Base-by-base conservation (phyloP, 2,888 invertebrate species). In the Lasioglossum pauxillum region DNA sequence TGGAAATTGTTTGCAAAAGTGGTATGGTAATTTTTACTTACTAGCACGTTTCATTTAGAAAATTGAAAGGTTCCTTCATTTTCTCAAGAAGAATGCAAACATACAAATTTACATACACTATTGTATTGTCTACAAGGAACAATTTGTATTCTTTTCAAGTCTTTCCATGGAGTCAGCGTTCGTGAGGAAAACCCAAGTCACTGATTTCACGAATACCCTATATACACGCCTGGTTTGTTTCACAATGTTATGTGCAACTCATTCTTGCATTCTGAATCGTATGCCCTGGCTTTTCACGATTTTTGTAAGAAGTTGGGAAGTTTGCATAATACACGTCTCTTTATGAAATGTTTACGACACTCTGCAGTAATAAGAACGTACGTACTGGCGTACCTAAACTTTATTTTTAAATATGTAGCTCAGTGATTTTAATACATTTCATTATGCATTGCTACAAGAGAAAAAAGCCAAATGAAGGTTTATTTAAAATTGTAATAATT, bases 141-240 rank as follows among this genome's bases (percentile, higher is more conserved):
- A 31, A 16, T 64, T 31, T 31, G 14, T 14, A 57, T 31, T 64
- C 16, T 2, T 31, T 64, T 64, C 64, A 64, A 44, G 27, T 16
- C 31, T 60, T 64, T 31, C 7, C 64, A 16, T 16, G 2, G n/a
- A n/a, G 23, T 57, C 31, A 31, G 19, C 7, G 31, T 64, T 1
- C 16, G 8, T 2, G 64, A 64, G 31, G 64, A 64, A 64, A 64
- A 64, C 27, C 14, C 2, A 16, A 7, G 64, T 16, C 31, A 31
- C 64, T 64, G 16, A 31, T 31, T 64, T 64, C 31, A 31, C 2
- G 64, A 31, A 16, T 31, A 64, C 31, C 64, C 64, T 64, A 8
- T 64, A 64, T 64, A 35, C 64, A 38, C 49, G 35, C 60, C 35
- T 60, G 75, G 78, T 64, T 38, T 31, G 31, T 84, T 85, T 84